Evolutionary conservation across 2,113 vertebrate species (phyloP).

Genomic region (Acinonyx jubatus): DNA sequence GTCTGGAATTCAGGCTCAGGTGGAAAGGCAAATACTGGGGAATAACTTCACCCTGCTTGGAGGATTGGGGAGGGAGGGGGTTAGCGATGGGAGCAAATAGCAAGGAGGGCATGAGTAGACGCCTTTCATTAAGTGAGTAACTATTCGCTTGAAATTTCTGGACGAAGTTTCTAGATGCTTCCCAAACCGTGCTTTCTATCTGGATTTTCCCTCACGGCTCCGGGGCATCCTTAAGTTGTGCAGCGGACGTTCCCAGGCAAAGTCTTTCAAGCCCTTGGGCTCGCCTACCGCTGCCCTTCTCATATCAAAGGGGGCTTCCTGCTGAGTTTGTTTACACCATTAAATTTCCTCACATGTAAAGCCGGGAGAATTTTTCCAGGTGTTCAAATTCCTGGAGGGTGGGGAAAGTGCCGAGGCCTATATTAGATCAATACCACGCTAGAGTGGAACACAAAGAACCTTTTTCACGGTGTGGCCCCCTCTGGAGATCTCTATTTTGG

Average conservation of each 20-base stretch:
- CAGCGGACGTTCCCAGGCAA: neutral
- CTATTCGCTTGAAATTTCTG: neutral
- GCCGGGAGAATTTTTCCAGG: slow-evolving; percentile 76
- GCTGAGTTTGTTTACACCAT: slow-evolving; percentile 74
- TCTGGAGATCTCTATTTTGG: neutral
- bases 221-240: neutral
- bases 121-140: neutral
- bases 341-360: slow-evolving; percentile 69
- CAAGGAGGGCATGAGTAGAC: neutral
- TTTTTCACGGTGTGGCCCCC: neutral
- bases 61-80: accelerated
- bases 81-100: too few relatives aligned
- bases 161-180: slow-evolving; percentile 28
- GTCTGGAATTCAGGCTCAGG: neutral
- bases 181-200: neutral
- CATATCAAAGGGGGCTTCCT: slow-evolving; percentile 70
- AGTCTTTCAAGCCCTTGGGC: neutral
- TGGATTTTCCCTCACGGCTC: neutral
- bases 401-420: neutral
- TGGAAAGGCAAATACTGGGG: neutral
- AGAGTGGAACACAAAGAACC: slow-evolving; percentile 43
- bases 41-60: neutral
- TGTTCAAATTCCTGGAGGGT: slow-evolving; percentile 69
- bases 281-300: neutral
- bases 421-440: slow-evolving; percentile 42